Conservation (phyloP, 2,888 invertebrate genomes). For the Patella ulyssiponensis region DNA sequence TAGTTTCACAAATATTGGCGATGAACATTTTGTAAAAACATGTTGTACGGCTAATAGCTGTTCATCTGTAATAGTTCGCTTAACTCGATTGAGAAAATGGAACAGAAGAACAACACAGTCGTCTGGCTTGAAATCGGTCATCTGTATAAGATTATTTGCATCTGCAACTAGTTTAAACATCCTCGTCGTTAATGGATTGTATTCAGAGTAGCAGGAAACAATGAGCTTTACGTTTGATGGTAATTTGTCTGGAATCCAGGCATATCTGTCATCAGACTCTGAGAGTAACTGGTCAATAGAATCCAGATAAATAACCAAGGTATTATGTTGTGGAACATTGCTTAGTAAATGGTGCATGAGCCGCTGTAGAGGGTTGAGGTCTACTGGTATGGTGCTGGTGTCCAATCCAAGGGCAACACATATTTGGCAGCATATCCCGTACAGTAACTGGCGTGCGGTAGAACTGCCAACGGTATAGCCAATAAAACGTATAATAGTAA, state of each 20-base stretch:
- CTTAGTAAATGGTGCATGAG: slow-evolving; percentile 56
- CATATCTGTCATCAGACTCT: background rate
- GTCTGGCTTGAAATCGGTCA: slow-evolving; percentile 34
- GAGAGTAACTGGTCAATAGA: slow-evolving; percentile 40
- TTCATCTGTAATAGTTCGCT: slow-evolving; percentile 47
- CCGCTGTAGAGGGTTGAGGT: slow-evolving; percentile 56
- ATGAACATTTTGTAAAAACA: slow-evolving; percentile 52
- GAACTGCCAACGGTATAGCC: slow-evolving; percentile 56
- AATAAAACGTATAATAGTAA: slow-evolving; percentile 58
- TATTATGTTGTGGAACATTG: slow-evolving; percentile 51
- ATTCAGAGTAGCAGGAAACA: slow-evolving; percentile 52
- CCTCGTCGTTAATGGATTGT: slow-evolving; percentile 47
- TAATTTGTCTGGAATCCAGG: slow-evolving; percentile 65
- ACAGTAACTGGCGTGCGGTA: slow-evolving; percentile 61
- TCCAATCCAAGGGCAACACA: slow-evolving; percentile 43
- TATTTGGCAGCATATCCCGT: slow-evolving; percentile 61
- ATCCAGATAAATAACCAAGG: slow-evolving; percentile 63
- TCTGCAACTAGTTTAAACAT: slow-evolving; percentile 31
- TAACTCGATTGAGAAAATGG: slow-evolving; percentile 42
- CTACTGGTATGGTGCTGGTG: slow-evolving; percentile 46
- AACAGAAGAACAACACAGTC: slow-evolving; percentile 44
- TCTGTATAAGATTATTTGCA: slow-evolving; percentile 18
- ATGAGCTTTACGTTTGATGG: slow-evolving; percentile 66
- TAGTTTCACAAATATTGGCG: slow-evolving; percentile 61
- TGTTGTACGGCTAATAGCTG: slow-evolving; percentile 53